A percentile compares a stretch with the other conserved stretches of the same genome.
These are phyloP conservation scores for Colinus virginianus DNA, from an alignment of 2,113 vertebrate species.

Conservation along the genomic window DNA sequence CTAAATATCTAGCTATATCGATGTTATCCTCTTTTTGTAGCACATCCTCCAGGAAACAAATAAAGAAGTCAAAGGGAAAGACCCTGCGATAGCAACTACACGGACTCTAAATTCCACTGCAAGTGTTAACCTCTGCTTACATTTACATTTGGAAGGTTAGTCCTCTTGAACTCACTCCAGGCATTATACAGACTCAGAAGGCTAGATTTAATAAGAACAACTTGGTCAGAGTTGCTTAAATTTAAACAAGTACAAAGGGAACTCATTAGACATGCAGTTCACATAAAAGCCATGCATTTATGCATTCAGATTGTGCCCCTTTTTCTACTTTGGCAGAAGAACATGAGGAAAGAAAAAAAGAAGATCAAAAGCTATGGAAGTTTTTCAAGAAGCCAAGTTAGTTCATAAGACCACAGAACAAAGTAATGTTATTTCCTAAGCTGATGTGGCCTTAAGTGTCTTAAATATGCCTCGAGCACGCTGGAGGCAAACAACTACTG, in stretches of 20 bases:
- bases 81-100: fast-evolving
- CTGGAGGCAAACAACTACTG: conserved; percentile 47
- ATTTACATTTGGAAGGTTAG: conserved; percentile 55
- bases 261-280: conserved; percentile 48
- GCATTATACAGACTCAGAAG: conserved; percentile 30
- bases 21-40: not conserved
- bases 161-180: conserved; percentile 62
- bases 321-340: conserved; percentile 58
- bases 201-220: conserved; percentile 63
- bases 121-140: conserved; percentile 9
- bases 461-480: conserved; percentile 51
- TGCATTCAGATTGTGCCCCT: conserved; percentile 44
- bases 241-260: conserved; percentile 54
- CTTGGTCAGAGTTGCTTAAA: conserved; percentile 58
- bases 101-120: not conserved
- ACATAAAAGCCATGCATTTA: conserved; percentile 58
- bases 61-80: not conserved
- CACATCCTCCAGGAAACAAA: not conserved
- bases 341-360: conserved; percentile 31
- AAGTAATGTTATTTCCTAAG: conserved; percentile 67
- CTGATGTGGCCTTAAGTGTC: conserved; percentile 58
- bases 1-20: not conserved
- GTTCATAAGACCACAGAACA: conserved; percentile 59
- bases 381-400: conserved; percentile 70
- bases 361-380: conserved; percentile 70